A percentile compares a stretch with the other conserved stretches of the same genome.
These are phyloP conservation scores for Brevimyrus niger DNA, from an alignment of 2,113 vertebrate genomes.

Conservation along the genomic window DNA sequence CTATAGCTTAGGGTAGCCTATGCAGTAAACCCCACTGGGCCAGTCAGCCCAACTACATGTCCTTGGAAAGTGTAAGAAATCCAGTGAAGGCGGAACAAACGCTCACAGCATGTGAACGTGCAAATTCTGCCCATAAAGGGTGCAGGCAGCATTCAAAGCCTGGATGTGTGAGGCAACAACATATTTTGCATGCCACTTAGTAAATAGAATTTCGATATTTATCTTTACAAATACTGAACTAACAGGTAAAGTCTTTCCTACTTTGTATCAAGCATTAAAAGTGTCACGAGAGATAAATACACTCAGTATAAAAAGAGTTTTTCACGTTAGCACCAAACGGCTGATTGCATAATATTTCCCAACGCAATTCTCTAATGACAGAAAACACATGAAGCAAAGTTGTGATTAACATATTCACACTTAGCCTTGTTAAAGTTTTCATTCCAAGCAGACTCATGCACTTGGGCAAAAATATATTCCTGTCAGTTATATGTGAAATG, in stretches of 20 bases:
- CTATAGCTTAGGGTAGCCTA: not conserved
- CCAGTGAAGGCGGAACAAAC: not conserved
- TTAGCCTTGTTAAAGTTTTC: not conserved
- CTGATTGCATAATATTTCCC: slow-evolving; percentile 1
- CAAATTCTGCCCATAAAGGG: not conserved
- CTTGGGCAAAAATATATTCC: not conserved
- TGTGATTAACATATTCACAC: not conserved
- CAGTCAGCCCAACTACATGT: not conserved
- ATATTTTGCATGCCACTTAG: not conserved
- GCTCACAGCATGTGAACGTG: not conserved
- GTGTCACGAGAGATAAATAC: not conserved
- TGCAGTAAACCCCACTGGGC: not conserved
- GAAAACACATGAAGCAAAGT: not conserved
- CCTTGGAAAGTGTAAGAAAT: not conserved
- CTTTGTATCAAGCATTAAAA: not conserved
- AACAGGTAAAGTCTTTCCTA: not conserved
- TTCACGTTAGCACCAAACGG: not conserved
- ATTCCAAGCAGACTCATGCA: not conserved
- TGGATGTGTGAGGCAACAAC: not conserved
- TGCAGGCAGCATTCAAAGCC: not conserved
- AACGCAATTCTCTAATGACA: not conserved
- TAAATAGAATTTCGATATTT: not conserved
- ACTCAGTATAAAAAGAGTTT: not conserved
- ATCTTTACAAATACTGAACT: not conserved
- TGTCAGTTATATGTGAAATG: not conserved